Percentiles rank a stretch among this genome's conserved stretches.
phyloP scores from a whole-genome alignment of 2,888 invertebrate genomes.

The Galerucella pusilla region DNA sequence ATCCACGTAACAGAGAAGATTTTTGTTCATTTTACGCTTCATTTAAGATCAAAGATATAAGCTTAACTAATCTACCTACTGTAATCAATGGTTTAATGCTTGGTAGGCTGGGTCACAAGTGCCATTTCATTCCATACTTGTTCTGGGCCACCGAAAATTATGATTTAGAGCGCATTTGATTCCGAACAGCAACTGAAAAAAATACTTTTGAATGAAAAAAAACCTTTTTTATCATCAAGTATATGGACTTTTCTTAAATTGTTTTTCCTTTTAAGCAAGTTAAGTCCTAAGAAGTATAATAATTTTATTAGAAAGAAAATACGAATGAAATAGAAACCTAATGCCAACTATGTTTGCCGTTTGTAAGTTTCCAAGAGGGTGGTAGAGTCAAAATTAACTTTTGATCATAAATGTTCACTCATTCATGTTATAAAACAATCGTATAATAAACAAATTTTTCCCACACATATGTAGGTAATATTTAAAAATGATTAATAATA shows the following conservation, averaged over 20 bases:
- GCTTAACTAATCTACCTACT: not conserved
- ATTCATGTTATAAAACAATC: not conserved
- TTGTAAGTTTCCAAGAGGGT: not conserved
- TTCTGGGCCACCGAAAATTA: too few relatives aligned
- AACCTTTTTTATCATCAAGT: too few relatives aligned
- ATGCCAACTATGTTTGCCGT: not conserved
- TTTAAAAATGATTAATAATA: conserved; percentile 15
- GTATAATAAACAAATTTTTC: not conserved
- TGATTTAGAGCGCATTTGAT: too few relatives aligned
- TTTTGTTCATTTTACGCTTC: conserved; percentile 20
- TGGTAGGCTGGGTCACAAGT: too few relatives aligned
- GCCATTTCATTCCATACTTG: too few relatives aligned
- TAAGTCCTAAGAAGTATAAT: too few relatives aligned
- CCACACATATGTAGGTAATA: conserved; percentile 5
- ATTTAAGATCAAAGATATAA: not conserved
- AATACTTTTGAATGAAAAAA: too few relatives aligned
- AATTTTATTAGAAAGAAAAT: too few relatives aligned
- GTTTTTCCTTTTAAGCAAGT: too few relatives aligned
- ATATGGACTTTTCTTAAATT: too few relatives aligned
- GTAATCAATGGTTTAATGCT: not conserved
- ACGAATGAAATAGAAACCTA: not conserved
- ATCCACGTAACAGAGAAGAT: conserved; percentile 13
- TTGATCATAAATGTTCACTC: not conserved
- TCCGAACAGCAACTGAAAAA: too few relatives aligned
- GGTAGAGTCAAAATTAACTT: not conserved